Evolutionary conservation across 2,797 vertebrate species (phyloP).

Genomic region (Neopelma chrysocephalum): DNA sequence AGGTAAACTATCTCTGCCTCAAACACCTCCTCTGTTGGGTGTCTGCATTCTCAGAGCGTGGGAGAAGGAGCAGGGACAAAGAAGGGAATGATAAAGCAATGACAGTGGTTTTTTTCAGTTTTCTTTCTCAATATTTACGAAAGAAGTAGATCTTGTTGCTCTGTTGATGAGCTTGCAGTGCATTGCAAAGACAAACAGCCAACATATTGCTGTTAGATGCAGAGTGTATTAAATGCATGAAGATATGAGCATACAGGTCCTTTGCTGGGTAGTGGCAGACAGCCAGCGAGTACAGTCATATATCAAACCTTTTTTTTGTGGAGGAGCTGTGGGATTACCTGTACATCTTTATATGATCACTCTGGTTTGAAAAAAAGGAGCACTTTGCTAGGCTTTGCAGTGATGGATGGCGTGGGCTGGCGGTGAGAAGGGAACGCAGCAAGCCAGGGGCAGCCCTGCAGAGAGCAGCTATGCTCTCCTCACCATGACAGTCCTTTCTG

Average conservation of each 20-base stretch:
- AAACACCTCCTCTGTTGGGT: background rate
- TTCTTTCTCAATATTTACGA: background rate
- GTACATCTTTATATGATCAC: background rate
- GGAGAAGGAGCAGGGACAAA: background rate
- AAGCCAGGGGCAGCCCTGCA: background rate
- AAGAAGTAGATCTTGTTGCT: background rate
- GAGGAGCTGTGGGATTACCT: background rate
- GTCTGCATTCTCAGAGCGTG: background rate
- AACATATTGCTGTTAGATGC: background rate
- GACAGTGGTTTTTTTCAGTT: background rate
- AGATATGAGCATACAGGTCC: background rate
- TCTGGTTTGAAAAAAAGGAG: background rate
- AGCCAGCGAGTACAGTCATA: background rate
- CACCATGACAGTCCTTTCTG: fast-evolving
- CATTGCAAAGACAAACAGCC: background rate
- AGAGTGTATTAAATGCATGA: background rate
- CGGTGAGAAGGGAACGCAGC: background rate
- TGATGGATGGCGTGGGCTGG: fast-evolving
- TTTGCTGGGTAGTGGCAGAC: background rate
- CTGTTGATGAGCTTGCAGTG: background rate
- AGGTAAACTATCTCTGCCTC: background rate
- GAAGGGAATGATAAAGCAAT: background rate
- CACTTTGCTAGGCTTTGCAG: background rate
- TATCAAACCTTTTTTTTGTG: background rate
- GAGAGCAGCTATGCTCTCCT: background rate